Evolutionary conservation across 1,140 invertebrate genomes (phyloP), one percentile per base, ranked within the genome.

Genomic region (Meteorus sp.): DNA sequence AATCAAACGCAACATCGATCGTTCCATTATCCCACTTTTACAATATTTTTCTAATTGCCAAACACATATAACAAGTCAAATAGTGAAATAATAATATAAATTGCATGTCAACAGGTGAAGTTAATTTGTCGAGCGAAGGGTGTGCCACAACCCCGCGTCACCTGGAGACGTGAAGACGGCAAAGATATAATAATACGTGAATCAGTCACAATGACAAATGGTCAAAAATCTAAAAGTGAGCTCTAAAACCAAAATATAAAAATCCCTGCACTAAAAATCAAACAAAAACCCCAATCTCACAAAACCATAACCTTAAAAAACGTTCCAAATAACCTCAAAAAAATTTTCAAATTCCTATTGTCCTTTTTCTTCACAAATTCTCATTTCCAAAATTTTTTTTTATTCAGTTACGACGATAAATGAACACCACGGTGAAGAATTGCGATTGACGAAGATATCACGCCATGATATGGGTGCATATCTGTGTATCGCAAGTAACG

Each of bases 381-480:
- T 52, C 11, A 11, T 9, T 52, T 0, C 20, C 13, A 52, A 11
- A n/a, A 31, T 11, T 23, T 33, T 11, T 22, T 43, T 19, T 8
- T 43, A 19, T 58, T 51, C 31, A 64, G 62, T 56, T 23, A 54
- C 23, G 41, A 29, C 45, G 2, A 45, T 61, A 19, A 58, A 31
- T 13, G 59, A 64, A 39, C 54, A 53, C 45, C 66, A 66, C 22
- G 73, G 75, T 73, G 69, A 92, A 68, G 85, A 89, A 9, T 75
- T 95, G 55, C 87, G 86, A 62, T 80, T 95, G 60, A 84, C 83
- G 41, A 92, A 92, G 80, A 90, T 95, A 66, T 89, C 87, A 56
- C 82, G 93, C 51, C 87, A 88, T 51, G 91, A 94, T 74, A 94
- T 94, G 92, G 90, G 89, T n/a, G 88, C 89, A 53, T 94, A 93